Percentiles rank a stretch among this genome's conserved stretches.
These are phyloP conservation scores for Eulimnadia texana DNA, from an alignment of 1,140 invertebrate genomes.

Conservation along the genomic window DNA sequence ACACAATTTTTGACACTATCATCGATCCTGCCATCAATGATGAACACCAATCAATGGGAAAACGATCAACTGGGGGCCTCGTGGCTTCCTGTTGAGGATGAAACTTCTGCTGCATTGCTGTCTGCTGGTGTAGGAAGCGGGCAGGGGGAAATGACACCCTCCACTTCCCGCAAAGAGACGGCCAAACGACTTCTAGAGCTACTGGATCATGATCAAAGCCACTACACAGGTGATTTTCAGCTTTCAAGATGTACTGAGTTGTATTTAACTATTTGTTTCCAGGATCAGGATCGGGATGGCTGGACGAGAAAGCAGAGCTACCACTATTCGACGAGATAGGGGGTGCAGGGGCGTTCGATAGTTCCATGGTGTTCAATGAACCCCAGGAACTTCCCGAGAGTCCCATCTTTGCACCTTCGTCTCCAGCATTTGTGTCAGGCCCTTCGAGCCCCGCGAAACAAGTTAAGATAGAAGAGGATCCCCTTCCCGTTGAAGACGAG, in stretches of 20 bases:
- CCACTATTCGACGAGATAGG: slow-evolving; percentile 47
- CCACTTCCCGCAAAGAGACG: not conserved
- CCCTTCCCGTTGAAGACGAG: not conserved
- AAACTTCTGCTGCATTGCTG: not conserved
- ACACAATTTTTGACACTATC: not conserved
- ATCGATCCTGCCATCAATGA: not conserved
- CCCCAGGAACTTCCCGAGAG: slow-evolving; percentile 3
- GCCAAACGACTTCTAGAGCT: not conserved
- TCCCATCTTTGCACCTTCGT: not conserved
- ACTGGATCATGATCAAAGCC: not conserved
- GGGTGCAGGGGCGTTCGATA: not conserved
- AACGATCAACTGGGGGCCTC: not conserved
- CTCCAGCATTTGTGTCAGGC: not conserved
- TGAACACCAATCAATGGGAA: slow-evolving; percentile 2
- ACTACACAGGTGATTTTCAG: too few species aligned
- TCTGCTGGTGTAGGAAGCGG: not conserved
- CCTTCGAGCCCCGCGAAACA: not conserved
- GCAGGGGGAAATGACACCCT: not conserved
- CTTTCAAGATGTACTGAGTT: too few species aligned
- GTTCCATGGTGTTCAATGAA: not conserved
- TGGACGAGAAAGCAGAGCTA: slow-evolving; percentile 51
- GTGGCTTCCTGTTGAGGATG: not conserved
- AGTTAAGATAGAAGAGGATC: not conserved
- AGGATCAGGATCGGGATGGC: slow-evolving; percentile 46
- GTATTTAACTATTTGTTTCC: too few species aligned